Base-by-base conservation (phyloP, 2,888 invertebrate species). In the Periphyllus acericola region DNA sequence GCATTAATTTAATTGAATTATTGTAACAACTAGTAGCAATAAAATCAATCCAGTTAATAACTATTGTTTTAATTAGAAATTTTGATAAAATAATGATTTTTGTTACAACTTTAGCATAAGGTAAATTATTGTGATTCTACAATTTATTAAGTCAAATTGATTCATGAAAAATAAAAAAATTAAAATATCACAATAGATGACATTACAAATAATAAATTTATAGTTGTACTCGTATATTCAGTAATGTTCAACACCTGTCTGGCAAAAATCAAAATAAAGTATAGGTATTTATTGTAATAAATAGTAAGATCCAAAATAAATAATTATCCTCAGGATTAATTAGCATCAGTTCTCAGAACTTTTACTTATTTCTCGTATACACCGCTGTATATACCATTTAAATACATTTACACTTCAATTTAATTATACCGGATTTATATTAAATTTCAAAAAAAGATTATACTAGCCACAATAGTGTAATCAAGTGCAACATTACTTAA, bases 381-480 rank as follows among this genome's bases (percentile, higher is more conserved):
- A 60, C 60, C 25, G 21, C 60, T 60, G 60, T 60, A 60, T 60
- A 60, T 60, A 25, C 60, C 14, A 76, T 68, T 46, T 84, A 84
- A 68, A 60, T 40, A 75, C 29, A 60, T 21, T 72, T 19, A 40
- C 21, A 52, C 52, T 40, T 60, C 36, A n/a, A 52, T 36, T 52
- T 19, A 75, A 36, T 36, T 36, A 34, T 52, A 83, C 3, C n/a
- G 19, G 68, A 46, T 68, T 17, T 52, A 84, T n/a, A 32, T 66
- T 66, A 32, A 66, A 76, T 66, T 68, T 0, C 21, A 66, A 84
- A 46, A 11, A 76, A 46, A 75, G 25, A 32, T 34, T 25, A 83
- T 36, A 21, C 29, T 68, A 25, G 60, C 66, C 68, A 78, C 3
- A 78, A 9, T 60, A 84, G 19, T 78, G 34, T 72, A 40, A 84